These are phyloP conservation scores for Hydrozoanthus gracilis DNA, from an alignment of 92 coral and sea anemone genomes.

Conservation along the genomic window DNA sequence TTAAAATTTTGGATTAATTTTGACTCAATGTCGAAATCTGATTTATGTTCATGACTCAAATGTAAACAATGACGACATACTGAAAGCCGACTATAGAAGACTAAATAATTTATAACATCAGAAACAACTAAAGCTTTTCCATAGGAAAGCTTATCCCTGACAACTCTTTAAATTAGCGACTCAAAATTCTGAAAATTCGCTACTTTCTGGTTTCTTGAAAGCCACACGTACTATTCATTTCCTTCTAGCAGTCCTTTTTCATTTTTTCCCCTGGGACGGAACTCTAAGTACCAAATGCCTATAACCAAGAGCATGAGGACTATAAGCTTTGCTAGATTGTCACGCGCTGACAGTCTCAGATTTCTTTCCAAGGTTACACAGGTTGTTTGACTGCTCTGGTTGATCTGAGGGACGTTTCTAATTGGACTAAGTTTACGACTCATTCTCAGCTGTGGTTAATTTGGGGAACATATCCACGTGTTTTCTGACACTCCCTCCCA, in stretches of 20 bases:
- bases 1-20: no score
- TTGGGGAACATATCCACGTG: conserved; percentile 41
- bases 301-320: no score
- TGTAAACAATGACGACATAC: no score
- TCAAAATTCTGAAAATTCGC: background rate
- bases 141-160: background rate
- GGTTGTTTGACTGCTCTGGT: no score
- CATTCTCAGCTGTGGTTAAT: conserved; percentile 39
- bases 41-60: no score
- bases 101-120: no score
- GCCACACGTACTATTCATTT: background rate
- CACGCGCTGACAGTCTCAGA: background rate
- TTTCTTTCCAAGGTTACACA: background rate
- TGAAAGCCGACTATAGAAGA: no score
- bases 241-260: background rate
- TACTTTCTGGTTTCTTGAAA: background rate
- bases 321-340: no score
- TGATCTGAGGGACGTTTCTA: no score
- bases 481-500: conserved; percentile 63
- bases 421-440: background rate
- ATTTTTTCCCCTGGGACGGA: background rate
- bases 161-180: background rate
- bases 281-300: background rate
- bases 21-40: no score
- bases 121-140: background rate